These are phyloP conservation scores for Heteropelma amictum DNA, from an alignment of 2,888 invertebrate species.

Conservation along the genomic window DNA sequence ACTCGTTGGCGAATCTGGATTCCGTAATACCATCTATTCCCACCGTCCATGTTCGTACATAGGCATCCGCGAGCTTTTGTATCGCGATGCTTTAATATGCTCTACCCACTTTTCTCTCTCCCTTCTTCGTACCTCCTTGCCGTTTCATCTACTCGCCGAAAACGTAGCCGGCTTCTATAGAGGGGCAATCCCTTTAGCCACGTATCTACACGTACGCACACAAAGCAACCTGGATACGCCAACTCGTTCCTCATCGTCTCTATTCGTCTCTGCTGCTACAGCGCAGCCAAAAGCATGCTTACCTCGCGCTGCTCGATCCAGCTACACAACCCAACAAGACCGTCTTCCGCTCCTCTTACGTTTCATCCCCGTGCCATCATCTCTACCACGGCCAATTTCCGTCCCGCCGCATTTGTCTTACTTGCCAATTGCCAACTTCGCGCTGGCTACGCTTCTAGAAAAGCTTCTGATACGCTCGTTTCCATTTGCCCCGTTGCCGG, in stretches of 20 bases:
- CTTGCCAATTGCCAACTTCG: constrained; percentile 71
- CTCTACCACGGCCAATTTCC: constrained; percentile 73
- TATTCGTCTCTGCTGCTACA: constrained; percentile 38
- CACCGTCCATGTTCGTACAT: neutral
- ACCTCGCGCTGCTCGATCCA: constrained; percentile 19
- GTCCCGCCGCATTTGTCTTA: constrained; percentile 73
- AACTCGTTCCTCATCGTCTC: constrained; percentile 41
- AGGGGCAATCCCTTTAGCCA: constrained; percentile 29
- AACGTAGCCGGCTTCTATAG: neutral
- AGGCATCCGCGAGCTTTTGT: constrained; percentile 12
- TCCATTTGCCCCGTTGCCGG: neutral
- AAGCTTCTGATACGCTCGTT: neutral
- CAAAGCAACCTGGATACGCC: constrained; percentile 4
- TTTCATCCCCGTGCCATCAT: constrained; percentile 54
- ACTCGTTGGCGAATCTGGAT: neutral
- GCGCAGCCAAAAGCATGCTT: constrained; percentile 4
- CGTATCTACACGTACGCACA: neutral
- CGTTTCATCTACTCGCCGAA: constrained; percentile 38
- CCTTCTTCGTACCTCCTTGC: constrained; percentile 29
- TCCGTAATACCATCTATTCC: constrained; percentile 4
- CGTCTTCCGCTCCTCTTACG: constrained; percentile 28
- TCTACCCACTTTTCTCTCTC: neutral
- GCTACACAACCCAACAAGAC: constrained; percentile 24
- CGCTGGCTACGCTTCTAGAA: constrained; percentile 14
- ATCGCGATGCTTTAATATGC: constrained; percentile 29